A percentile compares a stretch with the other conserved stretches of the same genome.
Conservation (phyloP, 2,888 invertebrate species). For the Fragum fragum region DNA sequence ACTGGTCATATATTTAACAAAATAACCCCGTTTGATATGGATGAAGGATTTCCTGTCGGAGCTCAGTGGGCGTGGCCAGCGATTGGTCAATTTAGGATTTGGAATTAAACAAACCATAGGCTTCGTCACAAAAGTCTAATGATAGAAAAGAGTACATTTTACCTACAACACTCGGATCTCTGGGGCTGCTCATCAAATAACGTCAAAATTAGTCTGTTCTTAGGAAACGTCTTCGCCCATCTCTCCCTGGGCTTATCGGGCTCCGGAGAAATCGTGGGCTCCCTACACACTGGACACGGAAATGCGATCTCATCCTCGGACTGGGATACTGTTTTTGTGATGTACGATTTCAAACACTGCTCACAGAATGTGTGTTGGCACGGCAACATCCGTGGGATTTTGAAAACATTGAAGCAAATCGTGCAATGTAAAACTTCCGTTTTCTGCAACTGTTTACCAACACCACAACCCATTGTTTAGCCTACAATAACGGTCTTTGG, state of each 20-base stretch:
- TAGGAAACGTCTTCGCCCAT: constrained; percentile 63
- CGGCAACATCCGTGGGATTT: constrained; percentile 61
- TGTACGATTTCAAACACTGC: constrained; percentile 51
- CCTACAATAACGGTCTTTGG: too few species aligned
- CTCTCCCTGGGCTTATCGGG: constrained; percentile 45
- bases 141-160: neutral
- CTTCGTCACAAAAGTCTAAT: too few species aligned
- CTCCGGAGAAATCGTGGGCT: constrained; percentile 27
- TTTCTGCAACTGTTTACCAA: constrained; percentile 21
- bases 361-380: constrained; percentile 66
- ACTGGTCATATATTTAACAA: too few species aligned
- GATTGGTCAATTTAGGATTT: too few species aligned
- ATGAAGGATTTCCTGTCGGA: too few species aligned
- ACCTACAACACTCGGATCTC: constrained; percentile 56
- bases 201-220: constrained; percentile 56
- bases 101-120: too few species aligned
- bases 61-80: too few species aligned
- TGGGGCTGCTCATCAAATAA: constrained; percentile 57
- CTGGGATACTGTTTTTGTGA: constrained; percentile 36
- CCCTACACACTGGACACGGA: constrained; percentile 62
- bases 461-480: constrained; percentile 7
- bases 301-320: constrained; percentile 32
- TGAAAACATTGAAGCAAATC: constrained; percentile 60
- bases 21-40: too few species aligned
- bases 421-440: constrained; percentile 56